Evolutionary conservation across 2,797 vertebrate species (phyloP).

Genomic region (Nyctalus aviator): DNA sequence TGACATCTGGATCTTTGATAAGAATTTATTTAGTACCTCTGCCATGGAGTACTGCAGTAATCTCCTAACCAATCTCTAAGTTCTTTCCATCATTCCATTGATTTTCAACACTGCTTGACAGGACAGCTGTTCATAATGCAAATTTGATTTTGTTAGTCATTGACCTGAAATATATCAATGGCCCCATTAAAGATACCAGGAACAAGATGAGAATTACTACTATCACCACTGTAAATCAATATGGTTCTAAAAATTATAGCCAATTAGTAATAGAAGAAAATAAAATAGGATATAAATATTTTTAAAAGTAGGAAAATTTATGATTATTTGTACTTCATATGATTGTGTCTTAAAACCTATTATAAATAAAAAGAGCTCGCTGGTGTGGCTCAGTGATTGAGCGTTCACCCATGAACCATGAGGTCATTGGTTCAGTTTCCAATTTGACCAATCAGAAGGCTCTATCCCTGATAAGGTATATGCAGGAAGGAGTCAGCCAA

Average conservation of each 20-base stretch:
- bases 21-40: constrained; percentile 14
- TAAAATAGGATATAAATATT: background rate
- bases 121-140: background rate
- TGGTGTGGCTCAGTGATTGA: too few species aligned
- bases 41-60: background rate
- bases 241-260: background rate
- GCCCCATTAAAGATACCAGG: background rate
- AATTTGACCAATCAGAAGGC: too few species aligned
- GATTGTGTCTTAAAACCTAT: constrained; percentile 18
- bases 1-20: constrained; percentile 4
- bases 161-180: background rate
- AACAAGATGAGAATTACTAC: background rate
- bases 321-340: background rate
- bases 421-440: too few species aligned
- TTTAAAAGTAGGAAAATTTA: constrained; percentile 21
- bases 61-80: background rate
- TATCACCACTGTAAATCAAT: background rate
- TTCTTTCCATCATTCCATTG: background rate
- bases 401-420: too few species aligned
- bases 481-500: too few species aligned
- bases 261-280: constrained; percentile 34
- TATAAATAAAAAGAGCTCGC: background rate
- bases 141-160: constrained; percentile 38
- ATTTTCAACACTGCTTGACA: background rate
- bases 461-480: too few species aligned